A percentile compares a stretch with the other conserved stretches of the same genome.
Conservation (phyloP, 2,113 vertebrate species). For the Puffinus mauretanicus region DNA sequence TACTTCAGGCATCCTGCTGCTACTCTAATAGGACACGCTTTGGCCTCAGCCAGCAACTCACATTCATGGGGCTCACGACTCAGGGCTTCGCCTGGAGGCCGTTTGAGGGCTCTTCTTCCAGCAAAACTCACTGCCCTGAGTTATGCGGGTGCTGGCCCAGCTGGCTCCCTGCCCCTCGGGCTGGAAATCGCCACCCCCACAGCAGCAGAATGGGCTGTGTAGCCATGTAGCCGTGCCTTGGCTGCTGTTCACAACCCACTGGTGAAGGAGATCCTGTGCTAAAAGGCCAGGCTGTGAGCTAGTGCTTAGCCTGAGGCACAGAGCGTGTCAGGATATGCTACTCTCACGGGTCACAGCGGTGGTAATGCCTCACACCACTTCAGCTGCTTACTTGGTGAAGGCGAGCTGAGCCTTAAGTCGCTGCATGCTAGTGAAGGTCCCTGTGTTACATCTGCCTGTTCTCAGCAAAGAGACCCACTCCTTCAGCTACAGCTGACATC, state of each 20-base stretch:
- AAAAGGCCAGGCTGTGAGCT: background rate
- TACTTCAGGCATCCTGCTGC: conserved; percentile 23
- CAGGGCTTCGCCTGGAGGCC: background rate
- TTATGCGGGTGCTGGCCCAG: background rate
- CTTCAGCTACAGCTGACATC: background rate
- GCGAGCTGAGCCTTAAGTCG: background rate
- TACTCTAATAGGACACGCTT: background rate
- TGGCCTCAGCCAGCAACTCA: background rate
- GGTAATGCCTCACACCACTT: background rate
- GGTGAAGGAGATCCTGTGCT: background rate
- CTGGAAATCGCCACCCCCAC: background rate
- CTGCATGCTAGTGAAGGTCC: background rate
- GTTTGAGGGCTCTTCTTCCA: background rate
- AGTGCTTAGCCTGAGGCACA: background rate
- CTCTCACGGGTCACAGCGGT: accelerated
- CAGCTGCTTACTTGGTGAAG: background rate
- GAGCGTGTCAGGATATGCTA: accelerated
- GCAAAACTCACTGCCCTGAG: background rate
- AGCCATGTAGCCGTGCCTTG: background rate
- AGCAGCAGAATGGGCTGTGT: background rate
- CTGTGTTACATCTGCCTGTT: background rate
- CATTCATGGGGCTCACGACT: background rate
- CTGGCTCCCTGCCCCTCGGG: background rate
- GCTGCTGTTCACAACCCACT: background rate
- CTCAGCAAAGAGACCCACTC: background rate